Evolutionary conservation across 2,113 vertebrate species (phyloP), one percentile per base, ranked within the genome.

Genomic region (Varanus salvator): DNA sequence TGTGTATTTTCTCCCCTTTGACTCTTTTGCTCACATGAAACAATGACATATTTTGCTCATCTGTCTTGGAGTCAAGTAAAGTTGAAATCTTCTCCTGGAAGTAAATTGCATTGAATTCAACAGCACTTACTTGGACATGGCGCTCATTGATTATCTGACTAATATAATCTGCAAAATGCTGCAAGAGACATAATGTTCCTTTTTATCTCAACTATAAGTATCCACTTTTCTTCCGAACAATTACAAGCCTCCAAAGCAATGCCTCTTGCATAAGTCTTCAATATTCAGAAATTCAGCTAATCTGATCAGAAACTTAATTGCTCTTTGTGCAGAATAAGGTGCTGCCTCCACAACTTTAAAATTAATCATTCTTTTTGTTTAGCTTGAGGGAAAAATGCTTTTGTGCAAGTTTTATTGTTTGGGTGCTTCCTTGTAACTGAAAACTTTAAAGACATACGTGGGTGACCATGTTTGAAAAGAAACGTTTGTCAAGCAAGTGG

Each of bases 381-480:
- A 82, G 29, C 17, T 34, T 2, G 23, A 2, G 29, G 60, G 92
- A 85, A 25, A 76, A 71, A 80, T 57, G 66, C 80, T 92, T 72
- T 27, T 88, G 54, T 86, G n/a, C 81, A 38, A 31, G 86, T 29
- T 75, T 71, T 52, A 29, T 31, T 76, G 31, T 68, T 90, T 69
- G 27, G 4, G 14, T 80, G 3, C 0, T 0, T 92, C 88, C 83
- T 44, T 94, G 85, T 75, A 84, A 89, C 85, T 4, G 31, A 78
- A 77, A 88, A 89, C 75, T 78, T 89, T 90, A 80, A 85, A 87
- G 76, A 64, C 0, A 57, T 83, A 48, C 14, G 11, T 78, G 88
- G 89, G 38, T 69, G 68, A 86, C 93, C 93, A 87, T 85, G 86
- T 94, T 90, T 92, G 52, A 94, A 90, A 90, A 92, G 48, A 76